These are phyloP conservation scores for Callosobruchus maculatus DNA, from an alignment of 2,888 invertebrate genomes.

Conservation along the genomic window DNA sequence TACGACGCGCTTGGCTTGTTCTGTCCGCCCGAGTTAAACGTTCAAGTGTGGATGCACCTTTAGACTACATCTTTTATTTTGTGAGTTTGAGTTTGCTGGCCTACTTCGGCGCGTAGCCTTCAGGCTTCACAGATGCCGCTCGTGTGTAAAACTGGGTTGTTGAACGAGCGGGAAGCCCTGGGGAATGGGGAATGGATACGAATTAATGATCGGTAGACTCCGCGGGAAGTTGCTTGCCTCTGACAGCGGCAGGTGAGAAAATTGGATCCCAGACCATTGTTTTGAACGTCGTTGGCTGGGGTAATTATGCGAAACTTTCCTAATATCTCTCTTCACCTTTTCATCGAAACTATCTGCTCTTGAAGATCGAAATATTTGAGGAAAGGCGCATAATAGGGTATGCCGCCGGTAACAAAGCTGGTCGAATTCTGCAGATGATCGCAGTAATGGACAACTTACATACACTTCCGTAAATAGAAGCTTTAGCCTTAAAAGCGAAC, in stretches of 20 bases:
- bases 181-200: neutral
- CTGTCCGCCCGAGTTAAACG: too few species aligned
- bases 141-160: neutral
- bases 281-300: neutral
- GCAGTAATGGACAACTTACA: neutral
- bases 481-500: too few species aligned
- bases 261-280: constrained; percentile 4
- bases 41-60: too few species aligned
- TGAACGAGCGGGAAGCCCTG: neutral
- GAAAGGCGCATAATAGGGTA: neutral
- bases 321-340: neutral
- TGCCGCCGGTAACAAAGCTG: neutral
- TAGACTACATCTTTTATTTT: too few species aligned
- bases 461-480: too few species aligned
- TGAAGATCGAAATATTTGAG: neutral
- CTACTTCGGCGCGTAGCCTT: too few species aligned
- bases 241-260: constrained; percentile 10
- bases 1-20: too few species aligned
- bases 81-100: too few species aligned
- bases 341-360: neutral
- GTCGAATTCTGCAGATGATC: neutral
- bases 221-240: neutral
- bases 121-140: neutral
- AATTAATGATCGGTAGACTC: neutral
- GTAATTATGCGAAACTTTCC: neutral